Evolutionary conservation across 2,888 invertebrate genomes (phyloP), one percentile per base, ranked within the genome.

Genomic region (Myopa testacea): DNA sequence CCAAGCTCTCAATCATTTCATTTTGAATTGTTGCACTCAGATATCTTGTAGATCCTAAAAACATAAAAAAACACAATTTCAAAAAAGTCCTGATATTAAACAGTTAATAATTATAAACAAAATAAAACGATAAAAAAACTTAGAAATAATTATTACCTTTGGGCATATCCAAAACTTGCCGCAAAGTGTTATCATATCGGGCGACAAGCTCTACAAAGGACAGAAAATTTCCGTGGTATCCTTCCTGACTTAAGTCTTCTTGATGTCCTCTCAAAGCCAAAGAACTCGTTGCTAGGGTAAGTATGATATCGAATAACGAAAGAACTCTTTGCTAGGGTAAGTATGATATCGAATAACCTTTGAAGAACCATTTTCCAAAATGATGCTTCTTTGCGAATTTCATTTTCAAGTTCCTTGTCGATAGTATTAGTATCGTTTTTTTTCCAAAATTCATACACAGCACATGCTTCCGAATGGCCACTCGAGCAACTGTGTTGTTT

Each of bases 301-400:
- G 52, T 52, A 52, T 37, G 65, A 72, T 77, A 72, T 72, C 65
- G 77, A 72, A 77, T 77, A 77, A 77, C 77, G n/a, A 26, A 26
- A 26, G 26, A 26, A 26, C 52, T 52, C 52, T 52, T 52, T 52
- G 52, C 52, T 14, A 52, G 52, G 52, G 52, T 52, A 52, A 52
- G 52, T 52, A 52, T 37, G 65, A 72, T 77, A 72, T 72, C 65
- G 77, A 72, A 77, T 77, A 77, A 77, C 77, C 82, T 81, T 26
- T 67, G 52, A 72, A 63, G 63, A 83, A 82, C 84, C 84, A 85
- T 79, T 84, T 83, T 63, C 70, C 58, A 73, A 77, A 77, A 71
- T 71, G 52, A 73, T 72, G 71, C 72, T 77, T 77, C 71, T 77
- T 71, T 77, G 62, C 72, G 72, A 72, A 77, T 71, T 77, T 77